Evolutionary conservation across 2,797 vertebrate species (phyloP).

Genomic region (Enteromius paludinosus): DNA sequence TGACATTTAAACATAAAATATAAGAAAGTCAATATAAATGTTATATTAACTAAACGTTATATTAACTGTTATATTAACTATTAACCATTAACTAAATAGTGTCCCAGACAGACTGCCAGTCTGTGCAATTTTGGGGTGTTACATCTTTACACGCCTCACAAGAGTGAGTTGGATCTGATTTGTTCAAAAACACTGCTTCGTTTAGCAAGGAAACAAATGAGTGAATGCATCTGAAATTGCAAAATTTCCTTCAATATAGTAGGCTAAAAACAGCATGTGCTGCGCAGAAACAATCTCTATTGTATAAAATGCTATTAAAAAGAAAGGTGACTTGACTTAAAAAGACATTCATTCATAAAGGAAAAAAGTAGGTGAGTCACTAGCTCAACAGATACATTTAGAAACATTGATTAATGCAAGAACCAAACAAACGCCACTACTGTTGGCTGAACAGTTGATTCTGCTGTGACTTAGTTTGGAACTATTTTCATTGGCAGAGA

Average conservation of each 20-base stretch:
- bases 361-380: neutral
- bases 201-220: neutral
- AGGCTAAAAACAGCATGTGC: neutral
- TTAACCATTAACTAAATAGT: neutral
- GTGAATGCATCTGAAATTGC: neutral
- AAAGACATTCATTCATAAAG: neutral
- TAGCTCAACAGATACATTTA: neutral
- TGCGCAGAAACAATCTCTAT: neutral
- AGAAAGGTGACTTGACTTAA: neutral
- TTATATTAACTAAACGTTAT: neutral
- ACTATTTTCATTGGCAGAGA: neutral
- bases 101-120: neutral
- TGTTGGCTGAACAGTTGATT: neutral
- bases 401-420: neutral
- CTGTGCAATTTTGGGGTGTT: neutral
- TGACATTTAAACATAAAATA: neutral
- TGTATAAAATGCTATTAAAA: neutral
- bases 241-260: neutral
- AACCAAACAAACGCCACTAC: neutral
- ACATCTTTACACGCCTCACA: neutral
- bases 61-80: no score
- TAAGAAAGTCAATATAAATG: neutral
- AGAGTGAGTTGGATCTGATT: neutral
- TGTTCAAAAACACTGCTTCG: no score
- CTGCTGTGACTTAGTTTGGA: neutral